phyloP scores from a whole-genome alignment of 1,140 invertebrate genomes.

The Bombus cullumanus region DNA sequence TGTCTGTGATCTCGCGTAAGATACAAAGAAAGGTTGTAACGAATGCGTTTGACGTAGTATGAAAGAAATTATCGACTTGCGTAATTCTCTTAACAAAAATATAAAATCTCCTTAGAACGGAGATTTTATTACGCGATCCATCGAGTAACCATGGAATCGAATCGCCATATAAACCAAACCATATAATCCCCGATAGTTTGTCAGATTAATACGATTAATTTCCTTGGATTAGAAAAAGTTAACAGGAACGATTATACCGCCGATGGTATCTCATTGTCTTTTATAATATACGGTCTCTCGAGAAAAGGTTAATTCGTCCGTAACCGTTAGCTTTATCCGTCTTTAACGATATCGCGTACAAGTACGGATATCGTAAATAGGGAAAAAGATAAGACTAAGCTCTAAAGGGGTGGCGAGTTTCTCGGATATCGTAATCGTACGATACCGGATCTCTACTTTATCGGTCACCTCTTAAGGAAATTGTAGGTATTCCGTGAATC shows the following conservation, averaged over 20 bases:
- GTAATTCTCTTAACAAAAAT: too few species aligned
- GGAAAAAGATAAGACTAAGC: not conserved
- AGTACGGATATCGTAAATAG: constrained; percentile 10
- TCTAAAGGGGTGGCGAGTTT: not conserved
- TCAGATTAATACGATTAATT: not conserved
- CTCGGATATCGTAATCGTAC: not conserved
- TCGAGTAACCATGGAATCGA: too few species aligned
- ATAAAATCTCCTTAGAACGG: too few species aligned
- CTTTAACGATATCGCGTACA: constrained; percentile 19
- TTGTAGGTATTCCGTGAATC: not conserved
- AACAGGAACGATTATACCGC: not conserved
- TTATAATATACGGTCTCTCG: too few species aligned
- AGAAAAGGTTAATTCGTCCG: constrained; percentile 9
- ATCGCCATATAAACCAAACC: too few species aligned
- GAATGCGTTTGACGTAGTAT: constrained; percentile 17
- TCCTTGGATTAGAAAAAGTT: too few species aligned
- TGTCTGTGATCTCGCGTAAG: too few species aligned
- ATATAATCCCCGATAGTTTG: not conserved
- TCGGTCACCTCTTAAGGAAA: not conserved
- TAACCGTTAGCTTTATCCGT: not conserved
- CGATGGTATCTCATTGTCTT: not conserved
- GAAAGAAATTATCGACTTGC: too few species aligned
- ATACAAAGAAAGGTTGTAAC: too few species aligned
- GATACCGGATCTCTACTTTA: not conserved
- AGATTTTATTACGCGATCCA: too few species aligned